A percentile compares a stretch with the other conserved stretches of the same genome.
These are phyloP conservation scores for Pyxicephalus adspersus DNA, from an alignment of 2,113 vertebrate species.

Conservation along the genomic window DNA sequence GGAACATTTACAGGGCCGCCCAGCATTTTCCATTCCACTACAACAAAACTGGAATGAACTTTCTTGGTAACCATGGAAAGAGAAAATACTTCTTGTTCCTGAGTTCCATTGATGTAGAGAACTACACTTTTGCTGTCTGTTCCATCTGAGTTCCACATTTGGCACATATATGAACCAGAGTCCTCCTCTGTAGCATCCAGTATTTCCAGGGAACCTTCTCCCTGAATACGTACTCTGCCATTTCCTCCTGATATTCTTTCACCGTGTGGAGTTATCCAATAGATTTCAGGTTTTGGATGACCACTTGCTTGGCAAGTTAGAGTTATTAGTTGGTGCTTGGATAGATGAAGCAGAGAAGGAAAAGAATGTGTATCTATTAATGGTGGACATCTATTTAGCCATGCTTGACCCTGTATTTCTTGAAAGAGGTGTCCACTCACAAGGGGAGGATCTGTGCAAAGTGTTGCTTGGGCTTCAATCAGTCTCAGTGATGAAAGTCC, in stretches of 20 bases:
- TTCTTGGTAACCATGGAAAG: slow-evolving; percentile 76
- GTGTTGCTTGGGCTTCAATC: slow-evolving; percentile 72
- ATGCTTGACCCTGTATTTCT: slow-evolving; percentile 71
- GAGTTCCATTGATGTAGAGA: slow-evolving; percentile 66
- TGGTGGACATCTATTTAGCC: slow-evolving; percentile 72
- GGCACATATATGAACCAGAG: slow-evolving; percentile 79
- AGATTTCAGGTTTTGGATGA: slow-evolving; percentile 78
- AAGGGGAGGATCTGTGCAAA: slow-evolving; percentile 71
- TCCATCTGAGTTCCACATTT: slow-evolving; percentile 78
- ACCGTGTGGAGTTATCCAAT: slow-evolving; percentile 79
- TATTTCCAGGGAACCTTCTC: slow-evolving; percentile 74
- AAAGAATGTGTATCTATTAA: slow-evolving; percentile 71
- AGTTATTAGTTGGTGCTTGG: slow-evolving; percentile 68
- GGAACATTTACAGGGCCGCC: slow-evolving; percentile 28
- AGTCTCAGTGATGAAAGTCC: slow-evolving; percentile 70
- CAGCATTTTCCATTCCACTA: slow-evolving; percentile 76
- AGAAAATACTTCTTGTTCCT: slow-evolving; percentile 51
- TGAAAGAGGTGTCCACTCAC: slow-evolving; percentile 71
- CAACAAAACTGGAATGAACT: slow-evolving; percentile 77
- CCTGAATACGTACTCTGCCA: slow-evolving; percentile 68
- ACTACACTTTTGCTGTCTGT: slow-evolving; percentile 75
- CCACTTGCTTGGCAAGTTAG: slow-evolving; percentile 77
- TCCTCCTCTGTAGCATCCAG: slow-evolving; percentile 69
- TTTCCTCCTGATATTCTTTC: slow-evolving; percentile 73
- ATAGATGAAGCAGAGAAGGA: slow-evolving; percentile 68